Evolutionary conservation across 2,888 invertebrate genomes (phyloP).

Genomic region (Dastarcus helophoroides): DNA sequence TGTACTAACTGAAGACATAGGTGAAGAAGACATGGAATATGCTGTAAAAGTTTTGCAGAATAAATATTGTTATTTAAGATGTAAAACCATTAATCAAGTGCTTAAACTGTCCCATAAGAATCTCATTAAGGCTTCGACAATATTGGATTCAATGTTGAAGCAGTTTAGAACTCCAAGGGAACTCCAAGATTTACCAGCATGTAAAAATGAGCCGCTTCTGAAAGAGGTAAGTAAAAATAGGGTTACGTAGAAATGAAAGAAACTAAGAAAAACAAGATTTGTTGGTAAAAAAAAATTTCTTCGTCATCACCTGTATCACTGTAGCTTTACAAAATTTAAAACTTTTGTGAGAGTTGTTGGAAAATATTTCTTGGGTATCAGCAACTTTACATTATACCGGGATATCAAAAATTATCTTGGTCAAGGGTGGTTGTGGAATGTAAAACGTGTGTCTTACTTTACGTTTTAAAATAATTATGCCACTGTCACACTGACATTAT

Average conservation of each 20-base stretch:
- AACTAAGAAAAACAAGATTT: too few species aligned
- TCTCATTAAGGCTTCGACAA: constrained; percentile 22
- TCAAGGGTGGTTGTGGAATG: too few species aligned
- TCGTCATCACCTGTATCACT: too few species aligned
- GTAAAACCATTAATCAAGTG: constrained; percentile 22
- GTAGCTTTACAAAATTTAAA: too few species aligned
- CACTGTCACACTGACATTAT: too few species aligned
- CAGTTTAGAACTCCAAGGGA: constrained; percentile 17
- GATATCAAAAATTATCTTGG: too few species aligned
- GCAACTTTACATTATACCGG: too few species aligned
- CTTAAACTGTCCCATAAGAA: constrained; percentile 22
- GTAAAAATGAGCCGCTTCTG: constrained; percentile 25
- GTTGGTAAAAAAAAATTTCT: too few species aligned
- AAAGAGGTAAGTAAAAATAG: constrained; percentile 24
- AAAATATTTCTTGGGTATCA: constrained; percentile 2
- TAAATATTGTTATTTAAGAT: constrained; percentile 22
- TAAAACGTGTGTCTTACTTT: too few species aligned
- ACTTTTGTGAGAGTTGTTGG: too few species aligned
- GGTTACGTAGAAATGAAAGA: too few species aligned
- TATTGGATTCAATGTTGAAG: constrained; percentile 21
- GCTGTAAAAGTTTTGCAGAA: constrained; percentile 26
- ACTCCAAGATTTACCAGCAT: constrained; percentile 11
- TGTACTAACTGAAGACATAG: constrained; percentile 16
- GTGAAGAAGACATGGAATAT: constrained; percentile 19
- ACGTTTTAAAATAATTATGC: neutral